Evolutionary conservation across 2,888 invertebrate species (phyloP).

Genomic region (Diloba caeruleocephala): DNA sequence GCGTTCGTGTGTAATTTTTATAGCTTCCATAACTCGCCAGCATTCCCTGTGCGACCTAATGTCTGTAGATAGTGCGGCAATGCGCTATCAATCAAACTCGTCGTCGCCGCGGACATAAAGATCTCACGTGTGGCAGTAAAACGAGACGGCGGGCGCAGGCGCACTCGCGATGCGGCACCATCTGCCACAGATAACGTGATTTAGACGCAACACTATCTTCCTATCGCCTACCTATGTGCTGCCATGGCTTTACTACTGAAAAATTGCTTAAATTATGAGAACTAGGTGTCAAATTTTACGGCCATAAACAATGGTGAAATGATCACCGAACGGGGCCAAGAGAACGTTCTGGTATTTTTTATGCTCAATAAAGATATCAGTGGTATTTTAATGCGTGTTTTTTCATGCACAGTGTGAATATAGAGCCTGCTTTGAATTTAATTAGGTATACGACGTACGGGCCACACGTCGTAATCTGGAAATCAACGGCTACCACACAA

Average conservation of each 20-base stretch:
- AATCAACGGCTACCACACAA: conserved; percentile 43
- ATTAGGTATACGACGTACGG: no score
- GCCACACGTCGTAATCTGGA: conserved; percentile 40
- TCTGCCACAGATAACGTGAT: conserved; percentile 57
- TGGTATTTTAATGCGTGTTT: conserved; percentile 55
- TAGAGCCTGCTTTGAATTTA: conserved; percentile 29
- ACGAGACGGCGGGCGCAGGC: conserved; percentile 21
- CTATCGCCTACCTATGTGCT: conserved; percentile 35
- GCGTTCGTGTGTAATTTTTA: conserved; percentile 40
- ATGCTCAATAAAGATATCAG: conserved; percentile 53
- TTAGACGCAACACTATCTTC: conserved; percentile 43
- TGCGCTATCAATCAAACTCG: conserved; percentile 56
- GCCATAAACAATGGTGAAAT: conserved; percentile 57
- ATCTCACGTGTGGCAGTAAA: conserved; percentile 25
- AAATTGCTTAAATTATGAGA: conserved; percentile 54
- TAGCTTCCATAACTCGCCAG: conserved; percentile 42
- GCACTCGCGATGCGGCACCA: conserved; percentile 19
- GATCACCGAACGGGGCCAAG: conserved; percentile 45
- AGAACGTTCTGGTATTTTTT: conserved; percentile 43
- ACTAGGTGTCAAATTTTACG: conserved; percentile 49
- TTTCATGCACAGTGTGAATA: conserved; percentile 51
- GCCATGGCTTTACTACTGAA: conserved; percentile 48
- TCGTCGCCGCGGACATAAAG: conserved; percentile 41
- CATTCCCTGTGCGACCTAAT: conserved; percentile 47
- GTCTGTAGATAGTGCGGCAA: conserved; percentile 52